Evolutionary conservation across 2,888 invertebrate species (phyloP), one percentile per base, ranked within the genome.

Genomic region (Xylota segnis): DNA sequence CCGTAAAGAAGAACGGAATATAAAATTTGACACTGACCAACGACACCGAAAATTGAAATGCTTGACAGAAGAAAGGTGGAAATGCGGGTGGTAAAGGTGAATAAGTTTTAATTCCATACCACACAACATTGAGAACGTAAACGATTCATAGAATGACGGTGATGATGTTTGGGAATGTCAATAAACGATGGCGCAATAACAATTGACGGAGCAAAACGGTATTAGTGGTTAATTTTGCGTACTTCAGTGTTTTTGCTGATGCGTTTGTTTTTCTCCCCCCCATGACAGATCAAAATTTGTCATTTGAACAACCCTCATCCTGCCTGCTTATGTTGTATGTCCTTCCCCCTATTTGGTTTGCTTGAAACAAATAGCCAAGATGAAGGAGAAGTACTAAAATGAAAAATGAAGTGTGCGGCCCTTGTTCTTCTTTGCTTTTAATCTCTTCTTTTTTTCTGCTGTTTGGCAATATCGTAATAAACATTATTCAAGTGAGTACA

Each of bases 401-500:
- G 71, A 54, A 77, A 83, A 77, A 77, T 83, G 58, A 66, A 71
- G 58, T 66, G 58, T 66, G 45, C 50, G 40, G 68, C 71, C 70
- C 59, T 63, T 70, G 54, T 63, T 75, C 63, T 16, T 43, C 45
- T 59, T 59, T 63, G 52, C 43, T 45, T 75, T 81, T 75, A 84
- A 81, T 75, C 70, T 58, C 32, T 68, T 43, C 16, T 9, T 47
- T 32, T 74, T 61, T 63, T 50, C 66, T 72, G 61, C 54, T 52
- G 58, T 58, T 74, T 58, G 63, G 75, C 68, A 75, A 68, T 68
- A 68, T 74, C 58, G 70, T 81, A 77, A 76, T 76, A 70, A 70
- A 52, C 70, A 75, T 84, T 81, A 84, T 70, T 65, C 52, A 70
- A 70, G 79, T 71, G 70, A 77, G 77, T 61, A 65, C 63, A 70